These are phyloP conservation scores for Corythornis cristatus DNA, from an alignment of 2,113 vertebrate genomes.

Conservation along the genomic window DNA sequence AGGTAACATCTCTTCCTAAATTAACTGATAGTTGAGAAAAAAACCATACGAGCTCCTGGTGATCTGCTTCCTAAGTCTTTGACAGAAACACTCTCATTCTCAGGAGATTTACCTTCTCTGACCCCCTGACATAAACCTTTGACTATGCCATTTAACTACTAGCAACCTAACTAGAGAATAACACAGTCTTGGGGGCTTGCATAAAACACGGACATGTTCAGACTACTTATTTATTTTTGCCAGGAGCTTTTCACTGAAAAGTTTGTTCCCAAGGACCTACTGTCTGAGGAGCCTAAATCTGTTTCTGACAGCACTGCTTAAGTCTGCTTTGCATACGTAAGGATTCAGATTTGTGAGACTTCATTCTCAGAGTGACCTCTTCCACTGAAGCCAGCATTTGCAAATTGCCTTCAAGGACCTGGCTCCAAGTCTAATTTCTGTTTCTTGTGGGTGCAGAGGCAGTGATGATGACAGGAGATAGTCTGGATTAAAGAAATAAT, in stretches of 20 bases:
- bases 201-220: neutral
- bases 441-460: neutral
- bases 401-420: neutral
- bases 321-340: neutral
- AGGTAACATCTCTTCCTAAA: neutral
- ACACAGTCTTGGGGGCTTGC: neutral
- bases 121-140: neutral
- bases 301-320: neutral
- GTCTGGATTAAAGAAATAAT: neutral
- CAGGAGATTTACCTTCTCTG: neutral
- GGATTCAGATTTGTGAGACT: neutral
- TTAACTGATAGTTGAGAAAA: neutral
- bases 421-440: neutral
- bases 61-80: neutral
- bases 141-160: neutral
- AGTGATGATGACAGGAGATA: neutral
- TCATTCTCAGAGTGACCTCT: neutral
- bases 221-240: neutral
- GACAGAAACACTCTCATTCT: neutral
- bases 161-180: neutral
- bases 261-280: neutral
- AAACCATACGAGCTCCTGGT: neutral
- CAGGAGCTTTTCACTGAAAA: neutral
- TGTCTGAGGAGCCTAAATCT: neutral
- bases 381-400: neutral